These are phyloP conservation scores for Psilanteris sp. DNA, from an alignment of 1,140 invertebrate genomes.

Conservation along the genomic window DNA sequence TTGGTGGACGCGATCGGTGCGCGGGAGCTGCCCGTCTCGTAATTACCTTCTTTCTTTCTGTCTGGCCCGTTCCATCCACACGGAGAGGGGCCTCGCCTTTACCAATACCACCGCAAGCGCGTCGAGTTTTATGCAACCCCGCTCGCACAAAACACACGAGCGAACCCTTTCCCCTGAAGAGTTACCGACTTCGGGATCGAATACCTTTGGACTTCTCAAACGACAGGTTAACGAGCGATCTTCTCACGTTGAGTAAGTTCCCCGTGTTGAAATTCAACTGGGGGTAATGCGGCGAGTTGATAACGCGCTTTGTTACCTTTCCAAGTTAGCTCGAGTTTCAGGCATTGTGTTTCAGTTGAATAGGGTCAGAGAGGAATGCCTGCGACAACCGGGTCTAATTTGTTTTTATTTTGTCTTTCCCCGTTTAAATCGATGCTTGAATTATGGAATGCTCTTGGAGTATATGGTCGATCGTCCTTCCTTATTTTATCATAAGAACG, in stretches of 20 bases:
- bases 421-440: no score
- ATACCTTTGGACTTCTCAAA: slow-evolving; percentile 55
- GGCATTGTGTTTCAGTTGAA: slow-evolving; percentile 26
- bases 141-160: slow-evolving; percentile 7
- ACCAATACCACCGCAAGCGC: slow-evolving; percentile 35
- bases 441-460: no score
- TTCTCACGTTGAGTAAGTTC: slow-evolving; percentile 61
- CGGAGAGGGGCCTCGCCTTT: slow-evolving; percentile 29
- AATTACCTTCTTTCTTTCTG: slow-evolving; percentile 75
- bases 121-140: slow-evolving; percentile 25
- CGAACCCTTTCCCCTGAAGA: slow-evolving; percentile 3
- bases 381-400: slow-evolving; percentile 2
- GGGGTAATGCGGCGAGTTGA: slow-evolving; percentile 33
- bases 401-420: background rate
- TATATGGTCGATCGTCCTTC: no score
- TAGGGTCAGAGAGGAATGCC: slow-evolving; percentile 15
- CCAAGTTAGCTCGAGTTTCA: slow-evolving; percentile 29
- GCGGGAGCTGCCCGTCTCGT: slow-evolving; percentile 77
- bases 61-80: slow-evolving; percentile 46
- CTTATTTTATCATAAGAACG: no score
- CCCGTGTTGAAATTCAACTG: slow-evolving; percentile 48
- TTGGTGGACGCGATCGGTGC: slow-evolving; percentile 73
- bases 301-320: slow-evolving; percentile 52
- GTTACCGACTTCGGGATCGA: slow-evolving; percentile 51
- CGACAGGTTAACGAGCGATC: slow-evolving; percentile 64